Evolutionary conservation across 2,888 invertebrate genomes (phyloP), one percentile per base, ranked within the genome.

Genomic region (Cheilosia impressa): DNA sequence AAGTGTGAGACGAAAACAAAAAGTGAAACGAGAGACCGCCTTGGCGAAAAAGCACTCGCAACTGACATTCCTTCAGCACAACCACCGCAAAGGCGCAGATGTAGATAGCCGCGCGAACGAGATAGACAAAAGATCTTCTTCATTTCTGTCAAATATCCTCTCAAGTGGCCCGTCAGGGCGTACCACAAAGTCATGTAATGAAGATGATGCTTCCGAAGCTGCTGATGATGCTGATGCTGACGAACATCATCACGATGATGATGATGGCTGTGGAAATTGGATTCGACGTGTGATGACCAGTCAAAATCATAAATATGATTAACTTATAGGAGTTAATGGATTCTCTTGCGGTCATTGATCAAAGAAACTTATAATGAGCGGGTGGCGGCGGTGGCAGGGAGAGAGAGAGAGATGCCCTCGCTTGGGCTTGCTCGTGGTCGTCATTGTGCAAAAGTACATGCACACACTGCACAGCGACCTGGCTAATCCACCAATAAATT

Each of bases 261-360:
- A 41, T 81, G 85, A 81, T 85, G 85, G 69, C 81, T 85, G 85
- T 81, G 76, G 76, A 85, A 85, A 85, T 85, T 85, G 76, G 81
- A 85, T 81, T 85, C 72, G 81, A 81, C 81, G 85, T 85, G 81
- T 85, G 85, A 85, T 85, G 81, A 85, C 81, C 85, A 85, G 85
- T 85, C 85, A 85, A 85, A 85, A 85, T 68, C 81, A 77, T 85
- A 85, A 85, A 85, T 85, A 85, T 85, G 85, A 85, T 85, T 85
- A 85, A 81, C 85, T 85, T 81, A 81, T 85, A 81, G 81, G 47
- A 85, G 85, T 85, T 85, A 85, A 85, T 85, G 85, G 81, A 85
- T 85, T 85, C 81, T 53, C 76, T 52, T 62, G 81, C 85, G 81
- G 85, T 63, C 76, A 57, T 76, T 81, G 85, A 81, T 85, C 85